Evolutionary conservation across 1,140 invertebrate species (phyloP).

Genomic region (Belonocnema kinseyi): DNA sequence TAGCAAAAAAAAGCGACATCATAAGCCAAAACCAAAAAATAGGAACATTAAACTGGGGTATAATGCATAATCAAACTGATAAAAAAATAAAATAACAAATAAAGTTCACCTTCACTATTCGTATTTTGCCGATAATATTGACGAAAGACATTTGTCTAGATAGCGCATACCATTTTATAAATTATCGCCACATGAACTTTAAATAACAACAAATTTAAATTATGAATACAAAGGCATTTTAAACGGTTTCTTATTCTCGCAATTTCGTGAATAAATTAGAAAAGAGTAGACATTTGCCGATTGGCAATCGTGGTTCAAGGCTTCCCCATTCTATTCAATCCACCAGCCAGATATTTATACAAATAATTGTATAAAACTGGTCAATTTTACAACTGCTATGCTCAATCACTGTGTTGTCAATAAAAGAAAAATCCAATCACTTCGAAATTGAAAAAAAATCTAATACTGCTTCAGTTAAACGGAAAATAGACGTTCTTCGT

Average conservation of each 20-base stretch:
- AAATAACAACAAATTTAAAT: conserved; percentile 33
- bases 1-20: too few relatives aligned
- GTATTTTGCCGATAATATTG: background rate
- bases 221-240: conserved; percentile 52
- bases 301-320: conserved; percentile 9
- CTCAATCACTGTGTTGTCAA: conserved; percentile 70
- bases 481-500: conserved; percentile 43
- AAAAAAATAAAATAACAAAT: too few relatives aligned
- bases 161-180: background rate
- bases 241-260: conserved; percentile 45
- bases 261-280: too few relatives aligned
- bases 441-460: conserved; percentile 38
- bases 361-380: conserved; percentile 77
- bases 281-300: background rate
- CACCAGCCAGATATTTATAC: conserved; percentile 74
- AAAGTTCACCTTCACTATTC: too few relatives aligned
- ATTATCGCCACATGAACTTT: background rate
- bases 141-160: background rate
- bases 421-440: conserved; percentile 60
- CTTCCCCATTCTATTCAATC: conserved; percentile 39
- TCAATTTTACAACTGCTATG: conserved; percentile 73
- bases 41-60: too few relatives aligned
- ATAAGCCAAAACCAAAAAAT: too few relatives aligned
- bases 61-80: too few relatives aligned
- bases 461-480: conserved; percentile 22